phyloP scores from a whole-genome alignment of 1,140 invertebrate genomes.

The Leptinotarsa texana region DNA sequence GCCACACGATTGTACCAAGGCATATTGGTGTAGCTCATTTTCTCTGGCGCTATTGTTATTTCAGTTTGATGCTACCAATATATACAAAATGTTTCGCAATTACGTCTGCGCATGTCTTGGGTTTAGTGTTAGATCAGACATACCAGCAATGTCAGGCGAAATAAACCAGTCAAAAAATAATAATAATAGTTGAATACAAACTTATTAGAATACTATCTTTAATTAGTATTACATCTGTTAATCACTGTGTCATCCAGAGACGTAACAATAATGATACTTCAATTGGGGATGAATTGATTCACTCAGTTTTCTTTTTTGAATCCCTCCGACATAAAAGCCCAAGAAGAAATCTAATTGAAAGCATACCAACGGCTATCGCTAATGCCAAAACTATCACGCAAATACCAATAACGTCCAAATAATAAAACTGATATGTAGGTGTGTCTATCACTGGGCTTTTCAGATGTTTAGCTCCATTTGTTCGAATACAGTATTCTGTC shows the following conservation, averaged over 20 bases:
- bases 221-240: too few relatives aligned
- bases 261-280: background rate
- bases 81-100: too few relatives aligned
- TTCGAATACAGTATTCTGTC: constrained; percentile 61
- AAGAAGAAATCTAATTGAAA: background rate
- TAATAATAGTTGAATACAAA: too few relatives aligned
- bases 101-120: too few relatives aligned
- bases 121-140: too few relatives aligned
- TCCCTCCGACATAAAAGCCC: background rate
- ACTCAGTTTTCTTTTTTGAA: background rate
- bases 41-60: too few relatives aligned
- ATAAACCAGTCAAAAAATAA: too few relatives aligned
- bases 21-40: too few relatives aligned
- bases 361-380: background rate
- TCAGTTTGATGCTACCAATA: too few relatives aligned
- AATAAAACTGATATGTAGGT: constrained; percentile 44
- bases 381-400: background rate
- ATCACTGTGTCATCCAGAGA: background rate
- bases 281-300: background rate
- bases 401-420: constrained; percentile 36
- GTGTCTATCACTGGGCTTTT: constrained; percentile 47
- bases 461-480: constrained; percentile 58
- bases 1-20: too few relatives aligned
- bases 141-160: too few relatives aligned
- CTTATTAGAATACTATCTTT: too few relatives aligned